A percentile compares a stretch with the other conserved stretches of the same genome.
phyloP scores from a whole-genome alignment of 2,113 vertebrate species.

The Hippocampus zosterae region DNA sequence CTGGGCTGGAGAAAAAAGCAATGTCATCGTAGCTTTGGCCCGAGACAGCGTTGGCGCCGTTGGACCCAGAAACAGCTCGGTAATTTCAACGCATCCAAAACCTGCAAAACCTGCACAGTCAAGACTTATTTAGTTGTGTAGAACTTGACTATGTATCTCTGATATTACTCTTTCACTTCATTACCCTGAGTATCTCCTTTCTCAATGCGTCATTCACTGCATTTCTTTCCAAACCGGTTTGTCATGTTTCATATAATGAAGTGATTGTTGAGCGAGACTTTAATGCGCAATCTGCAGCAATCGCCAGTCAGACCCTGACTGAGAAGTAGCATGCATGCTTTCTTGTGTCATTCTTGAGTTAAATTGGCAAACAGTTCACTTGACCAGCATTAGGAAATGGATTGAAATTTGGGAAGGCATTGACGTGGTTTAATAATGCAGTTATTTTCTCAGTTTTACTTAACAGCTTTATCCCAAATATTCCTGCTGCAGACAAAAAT shows the following conservation, averaged over 20 bases:
- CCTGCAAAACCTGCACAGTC: neutral
- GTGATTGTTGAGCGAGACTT: slow-evolving; percentile 19
- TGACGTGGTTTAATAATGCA: neutral
- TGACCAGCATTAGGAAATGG: neutral
- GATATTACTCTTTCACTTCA: neutral
- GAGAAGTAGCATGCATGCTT: neutral
- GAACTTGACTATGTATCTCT: neutral
- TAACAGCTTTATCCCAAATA: neutral
- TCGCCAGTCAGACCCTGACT: slow-evolving; percentile 7
- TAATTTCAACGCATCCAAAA: slow-evolving; percentile 62
- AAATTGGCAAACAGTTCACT: neutral
- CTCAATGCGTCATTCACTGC: neutral
- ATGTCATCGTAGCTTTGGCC: slow-evolving; percentile 93
- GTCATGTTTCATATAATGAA: slow-evolving; percentile 23
- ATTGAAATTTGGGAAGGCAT: neutral
- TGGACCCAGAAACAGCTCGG: slow-evolving; percentile 86
- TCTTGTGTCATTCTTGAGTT: neutral
- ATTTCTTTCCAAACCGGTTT: slow-evolving; percentile 6
- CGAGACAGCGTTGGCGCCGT: slow-evolving; percentile 84
- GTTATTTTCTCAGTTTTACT: neutral
- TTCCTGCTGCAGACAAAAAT: no score
- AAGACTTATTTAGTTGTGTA: neutral
- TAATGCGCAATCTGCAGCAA: slow-evolving; percentile 16
- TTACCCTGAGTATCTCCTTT: neutral
- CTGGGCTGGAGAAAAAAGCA: slow-evolving; percentile 97